Percentiles rank a stretch among this genome's conserved stretches.
Evolutionary conservation across 2,888 invertebrate species (phyloP).

Genomic region (Lapara coniferarum): DNA sequence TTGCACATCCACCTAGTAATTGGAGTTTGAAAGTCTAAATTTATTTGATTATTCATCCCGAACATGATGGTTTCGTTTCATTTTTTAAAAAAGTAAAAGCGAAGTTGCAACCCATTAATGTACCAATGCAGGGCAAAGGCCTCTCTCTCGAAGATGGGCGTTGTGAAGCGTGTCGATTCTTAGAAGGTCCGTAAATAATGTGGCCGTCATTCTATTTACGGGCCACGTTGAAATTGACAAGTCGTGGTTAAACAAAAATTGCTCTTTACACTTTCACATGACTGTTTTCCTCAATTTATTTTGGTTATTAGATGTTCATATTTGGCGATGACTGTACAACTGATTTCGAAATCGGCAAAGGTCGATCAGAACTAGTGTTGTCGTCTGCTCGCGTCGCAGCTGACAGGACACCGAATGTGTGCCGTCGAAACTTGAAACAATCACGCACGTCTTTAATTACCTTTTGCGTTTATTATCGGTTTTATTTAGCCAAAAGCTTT

Average conservation of each 20-base stretch:
- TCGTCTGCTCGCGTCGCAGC: slow-evolving; percentile 15
- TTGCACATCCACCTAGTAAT: not conserved
- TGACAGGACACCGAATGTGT: slow-evolving; percentile 37
- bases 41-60: slow-evolving; percentile 18
- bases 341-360: slow-evolving; percentile 68
- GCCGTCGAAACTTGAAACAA: slow-evolving; percentile 61
- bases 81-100: slow-evolving; percentile 21
- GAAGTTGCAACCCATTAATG: slow-evolving; percentile 16
- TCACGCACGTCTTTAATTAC: slow-evolving; percentile 66
- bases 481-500: slow-evolving; percentile 67
- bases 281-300: slow-evolving; percentile 25
- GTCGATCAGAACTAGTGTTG: slow-evolving; percentile 57
- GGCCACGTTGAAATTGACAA: slow-evolving; percentile 17
- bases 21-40: slow-evolving; percentile 13
- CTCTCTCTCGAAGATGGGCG: slow-evolving; percentile 19
- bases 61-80: slow-evolving; percentile 4
- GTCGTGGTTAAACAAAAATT: slow-evolving; percentile 17
- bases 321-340: slow-evolving; percentile 43
- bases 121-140: slow-evolving; percentile 23
- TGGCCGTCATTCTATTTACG: slow-evolving; percentile 18
- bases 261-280: slow-evolving; percentile 27
- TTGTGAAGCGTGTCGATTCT: slow-evolving; percentile 14
- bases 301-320: slow-evolving; percentile 22
- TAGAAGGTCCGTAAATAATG: slow-evolving; percentile 18
- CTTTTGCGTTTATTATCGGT: slow-evolving; percentile 62